Evolutionary conservation across 1,140 invertebrate species (phyloP), one percentile per base, ranked within the genome.

Genomic region (Samia ricini): DNA sequence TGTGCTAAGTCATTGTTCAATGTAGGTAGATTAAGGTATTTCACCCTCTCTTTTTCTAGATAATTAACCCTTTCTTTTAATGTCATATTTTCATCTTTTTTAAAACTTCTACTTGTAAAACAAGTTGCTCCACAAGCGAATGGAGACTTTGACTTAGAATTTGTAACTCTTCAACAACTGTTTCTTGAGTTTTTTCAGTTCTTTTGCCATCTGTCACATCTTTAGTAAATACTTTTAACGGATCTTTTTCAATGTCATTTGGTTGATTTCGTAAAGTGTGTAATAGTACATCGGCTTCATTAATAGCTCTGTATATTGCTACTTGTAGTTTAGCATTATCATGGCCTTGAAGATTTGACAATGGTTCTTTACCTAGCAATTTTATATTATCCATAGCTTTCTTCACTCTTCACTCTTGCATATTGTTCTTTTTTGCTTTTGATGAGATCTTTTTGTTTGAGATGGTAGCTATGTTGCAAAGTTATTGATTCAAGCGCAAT

Each of bases 271-370:
- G 71, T 42, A 93, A 76, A n/a, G 86, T 66, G 15, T 87, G 79
- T 21, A 93, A 71, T n/a, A 94, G 80, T 63, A 91, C 91, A 69
- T 94, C 93, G 19, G 93, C 92, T 74, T 94, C 93, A 70, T 94
- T 92, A 63, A 94, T 93, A 22, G 91, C 91, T 81, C 85, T 92
- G 68, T 91, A 93, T 76, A 93, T 93, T 20, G 89, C 91, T 54
- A 92, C 75, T 68, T 92, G 90, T 42, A 93, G 57, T 81, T 89
- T 74, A 70, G 87, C 64, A 73, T 81, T 65, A 81, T 92, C 58
- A 91, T 88, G 74, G 60, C 70, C 48, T 60, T 79, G 70, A 49
- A 77, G 18, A 79, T 81, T 76, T 60, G 70, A 61, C 65, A 78
- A 61, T 22, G 81, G 70, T 57, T 91, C 84, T 78, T 91, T 90